These are phyloP conservation scores for Boloria selene DNA, from an alignment of 2,888 invertebrate species.

Conservation along the genomic window DNA sequence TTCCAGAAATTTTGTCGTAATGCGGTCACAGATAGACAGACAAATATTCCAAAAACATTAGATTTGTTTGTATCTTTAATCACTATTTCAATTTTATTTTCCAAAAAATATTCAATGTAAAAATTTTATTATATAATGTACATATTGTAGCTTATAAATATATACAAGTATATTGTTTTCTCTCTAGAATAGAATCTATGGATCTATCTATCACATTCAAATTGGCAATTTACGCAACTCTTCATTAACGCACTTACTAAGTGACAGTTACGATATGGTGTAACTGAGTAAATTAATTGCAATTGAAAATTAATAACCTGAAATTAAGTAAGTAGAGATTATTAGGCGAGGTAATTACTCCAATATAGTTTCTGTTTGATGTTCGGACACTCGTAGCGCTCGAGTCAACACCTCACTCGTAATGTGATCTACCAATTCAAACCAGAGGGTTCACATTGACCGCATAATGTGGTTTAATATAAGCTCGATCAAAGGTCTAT, in stretches of 20 bases:
- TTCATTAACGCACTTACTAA: constrained; percentile 25
- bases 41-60: too few species aligned
- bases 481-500: constrained; percentile 45
- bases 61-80: too few species aligned
- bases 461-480: constrained; percentile 58
- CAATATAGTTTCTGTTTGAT: constrained; percentile 63
- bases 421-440: constrained; percentile 68
- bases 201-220: not conserved
- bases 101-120: too few species aligned
- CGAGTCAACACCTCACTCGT: constrained; percentile 68
- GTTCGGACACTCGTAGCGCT: constrained; percentile 56
- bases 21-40: too few species aligned
- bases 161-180: not conserved
- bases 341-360: constrained; percentile 62
- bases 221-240: constrained; percentile 1
- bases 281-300: constrained; percentile 37
- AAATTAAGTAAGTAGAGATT: constrained; percentile 56
- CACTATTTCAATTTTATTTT: too few species aligned
- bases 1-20: too few species aligned
- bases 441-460: constrained; percentile 64
- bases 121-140: too few species aligned
- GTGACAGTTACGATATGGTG: constrained; percentile 32
- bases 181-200: not conserved
- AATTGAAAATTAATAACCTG: constrained; percentile 40
- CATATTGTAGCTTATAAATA: too few species aligned